phyloP scores from a whole-genome alignment of 2,797 vertebrate genomes.

The Chromobotia macracanthus region DNA sequence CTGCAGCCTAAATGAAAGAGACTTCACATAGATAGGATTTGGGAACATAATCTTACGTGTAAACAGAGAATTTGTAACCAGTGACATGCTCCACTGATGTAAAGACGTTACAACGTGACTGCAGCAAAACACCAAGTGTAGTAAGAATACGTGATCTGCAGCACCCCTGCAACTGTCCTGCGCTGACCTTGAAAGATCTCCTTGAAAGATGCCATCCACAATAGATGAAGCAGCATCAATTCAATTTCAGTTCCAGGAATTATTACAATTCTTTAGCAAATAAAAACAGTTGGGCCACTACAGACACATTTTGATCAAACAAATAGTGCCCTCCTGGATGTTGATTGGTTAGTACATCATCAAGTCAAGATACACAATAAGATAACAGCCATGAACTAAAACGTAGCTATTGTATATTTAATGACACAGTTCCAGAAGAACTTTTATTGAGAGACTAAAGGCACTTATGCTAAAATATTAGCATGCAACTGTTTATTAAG shows the following conservation, averaged over 20 bases:
- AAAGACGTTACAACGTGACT: slow-evolving; percentile 23
- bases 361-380: no score
- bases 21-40: slow-evolving; percentile 30
- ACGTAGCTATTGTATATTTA: not conserved
- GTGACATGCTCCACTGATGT: not conserved
- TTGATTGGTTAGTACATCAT: no score
- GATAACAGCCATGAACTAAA: no score
- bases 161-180: not conserved
- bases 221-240: not conserved
- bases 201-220: not conserved
- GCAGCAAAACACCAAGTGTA: not conserved
- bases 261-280: slow-evolving; percentile 13
- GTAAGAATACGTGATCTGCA: slow-evolving; percentile 16
- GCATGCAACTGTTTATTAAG: not conserved
- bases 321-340: no score
- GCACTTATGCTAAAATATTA: not conserved
- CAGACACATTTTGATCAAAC: no score
- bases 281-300: not conserved
- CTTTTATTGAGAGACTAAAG: not conserved
- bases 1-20: not conserved
- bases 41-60: slow-evolving; percentile 35
- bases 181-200: slow-evolving; percentile 20
- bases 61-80: slow-evolving; percentile 29
- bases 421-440: not conserved
- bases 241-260: slow-evolving; percentile 5